Evolutionary conservation across 35 echinoderm and acorn worm species (phyloP).

Genomic region (Ophiothrix spiculata): DNA sequence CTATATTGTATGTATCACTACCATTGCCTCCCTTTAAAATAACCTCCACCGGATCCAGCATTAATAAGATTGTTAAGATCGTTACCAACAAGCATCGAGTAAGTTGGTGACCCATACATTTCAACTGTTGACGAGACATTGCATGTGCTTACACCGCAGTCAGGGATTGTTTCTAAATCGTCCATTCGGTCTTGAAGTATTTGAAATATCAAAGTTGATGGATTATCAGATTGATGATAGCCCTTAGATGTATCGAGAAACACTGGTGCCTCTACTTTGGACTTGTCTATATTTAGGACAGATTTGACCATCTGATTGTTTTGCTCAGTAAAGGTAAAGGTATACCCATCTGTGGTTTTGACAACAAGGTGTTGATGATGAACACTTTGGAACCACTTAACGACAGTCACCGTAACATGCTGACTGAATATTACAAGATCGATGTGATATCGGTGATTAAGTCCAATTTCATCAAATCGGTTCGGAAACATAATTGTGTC

Average conservation of each 20-base stretch:
- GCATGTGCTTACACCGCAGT: not conserved
- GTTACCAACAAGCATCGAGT: not conserved
- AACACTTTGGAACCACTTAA: not conserved
- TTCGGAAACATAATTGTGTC: not conserved
- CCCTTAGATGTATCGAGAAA: not conserved
- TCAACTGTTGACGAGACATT: not conserved
- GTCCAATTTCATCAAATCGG: conserved; percentile 13
- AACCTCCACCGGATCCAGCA: not conserved
- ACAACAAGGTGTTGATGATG: not conserved
- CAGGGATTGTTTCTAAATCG: not conserved
- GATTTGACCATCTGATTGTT: not conserved
- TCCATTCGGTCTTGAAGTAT: not conserved
- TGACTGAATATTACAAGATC: not conserved
- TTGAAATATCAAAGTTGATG: not conserved
- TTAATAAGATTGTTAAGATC: not conserved
- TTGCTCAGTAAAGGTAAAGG: not conserved
- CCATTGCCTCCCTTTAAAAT: not conserved
- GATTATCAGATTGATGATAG: not conserved
- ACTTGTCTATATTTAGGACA: not conserved
- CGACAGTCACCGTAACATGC: not conserved
- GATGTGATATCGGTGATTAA: not conserved
- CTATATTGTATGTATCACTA: conserved; percentile 1
- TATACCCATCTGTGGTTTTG: conserved; percentile 1
- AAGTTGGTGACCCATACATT: not conserved
- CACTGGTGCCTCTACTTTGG: not conserved